Percentiles rank a stretch among this genome's conserved stretches.
phyloP scores from a whole-genome alignment of 1,140 invertebrate species.

The Sarcophaga peregrina region DNA sequence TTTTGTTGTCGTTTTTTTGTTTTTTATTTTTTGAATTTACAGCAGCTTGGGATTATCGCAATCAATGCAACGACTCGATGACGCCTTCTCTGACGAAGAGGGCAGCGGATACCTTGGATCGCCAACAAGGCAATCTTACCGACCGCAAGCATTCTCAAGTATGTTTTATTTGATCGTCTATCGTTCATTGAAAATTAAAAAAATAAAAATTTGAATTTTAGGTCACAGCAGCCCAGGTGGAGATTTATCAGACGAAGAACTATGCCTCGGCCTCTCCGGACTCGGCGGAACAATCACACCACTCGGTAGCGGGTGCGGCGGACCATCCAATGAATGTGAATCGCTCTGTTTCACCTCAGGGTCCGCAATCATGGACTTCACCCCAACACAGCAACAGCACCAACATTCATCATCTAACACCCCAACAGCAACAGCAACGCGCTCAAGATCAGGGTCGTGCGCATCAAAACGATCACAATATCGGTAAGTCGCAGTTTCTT shows the following conservation, averaged over 20 bases:
- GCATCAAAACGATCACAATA: slow-evolving; percentile 68
- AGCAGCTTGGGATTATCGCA: slow-evolving; percentile 67
- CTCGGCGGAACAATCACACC: slow-evolving; percentile 64
- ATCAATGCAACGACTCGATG: slow-evolving; percentile 66
- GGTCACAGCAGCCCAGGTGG: slow-evolving; percentile 69
- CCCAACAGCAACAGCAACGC: slow-evolving; percentile 62
- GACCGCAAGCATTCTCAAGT: slow-evolving; percentile 67
- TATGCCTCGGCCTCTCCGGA: slow-evolving; percentile 71
- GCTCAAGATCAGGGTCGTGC: slow-evolving; percentile 68
- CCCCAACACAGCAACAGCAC: slow-evolving; percentile 60
- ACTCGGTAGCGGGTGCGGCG: slow-evolving; percentile 61
- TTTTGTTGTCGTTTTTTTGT: slow-evolving; percentile 38
- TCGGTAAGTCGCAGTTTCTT: slow-evolving; percentile 57
- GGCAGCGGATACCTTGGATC: slow-evolving; percentile 67
- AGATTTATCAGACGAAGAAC: slow-evolving; percentile 75
- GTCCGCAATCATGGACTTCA: slow-evolving; percentile 72
- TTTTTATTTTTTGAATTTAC: slow-evolving; percentile 48
- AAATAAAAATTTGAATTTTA: slow-evolving; percentile 32
- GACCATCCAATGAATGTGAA: slow-evolving; percentile 66
- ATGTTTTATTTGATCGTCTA: slow-evolving; percentile 28
- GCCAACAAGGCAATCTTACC: slow-evolving; percentile 66
- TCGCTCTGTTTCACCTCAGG: slow-evolving; percentile 70
- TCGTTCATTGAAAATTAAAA: background rate
- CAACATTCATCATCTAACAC: slow-evolving; percentile 40
- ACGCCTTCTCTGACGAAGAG: slow-evolving; percentile 68